These are phyloP conservation scores for Gadus chalcogrammus DNA, from an alignment of 2,113 vertebrate species.

Conservation along the genomic window DNA sequence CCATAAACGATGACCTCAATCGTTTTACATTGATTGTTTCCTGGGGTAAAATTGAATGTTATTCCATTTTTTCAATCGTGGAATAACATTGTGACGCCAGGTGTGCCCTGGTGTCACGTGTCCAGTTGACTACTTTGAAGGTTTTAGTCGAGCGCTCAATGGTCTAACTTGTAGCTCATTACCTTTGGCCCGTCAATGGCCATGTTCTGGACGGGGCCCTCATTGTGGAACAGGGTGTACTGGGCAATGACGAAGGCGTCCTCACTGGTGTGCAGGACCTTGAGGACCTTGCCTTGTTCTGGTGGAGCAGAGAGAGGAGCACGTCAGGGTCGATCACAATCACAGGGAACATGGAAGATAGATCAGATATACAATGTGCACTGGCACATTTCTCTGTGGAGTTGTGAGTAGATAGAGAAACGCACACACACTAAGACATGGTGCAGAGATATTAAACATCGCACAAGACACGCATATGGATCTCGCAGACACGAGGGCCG, in stretches of 20 bases:
- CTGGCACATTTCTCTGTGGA: no score
- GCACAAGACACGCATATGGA: neutral
- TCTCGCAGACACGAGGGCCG: neutral
- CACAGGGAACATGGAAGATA: no score
- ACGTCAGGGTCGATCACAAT: neutral
- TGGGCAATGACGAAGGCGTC: slow-evolving; percentile 77
- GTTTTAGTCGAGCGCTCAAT: neutral
- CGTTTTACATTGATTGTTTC: no score
- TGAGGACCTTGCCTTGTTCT: slow-evolving; percentile 80
- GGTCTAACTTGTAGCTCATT: neutral
- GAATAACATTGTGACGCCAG: no score
- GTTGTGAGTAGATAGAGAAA: no score
- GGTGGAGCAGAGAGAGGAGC: slow-evolving; percentile 11
- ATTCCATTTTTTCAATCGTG: no score
- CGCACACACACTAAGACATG: neutral
- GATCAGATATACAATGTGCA: no score
- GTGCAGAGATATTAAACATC: neutral
- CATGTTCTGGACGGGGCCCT: slow-evolving; percentile 75
- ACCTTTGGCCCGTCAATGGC: slow-evolving; percentile 75
- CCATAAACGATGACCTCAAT: no score
- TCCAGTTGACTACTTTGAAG: neutral
- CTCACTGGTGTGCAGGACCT: slow-evolving; percentile 73
- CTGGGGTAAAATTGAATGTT: no score
- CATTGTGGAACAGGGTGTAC: slow-evolving; percentile 73
- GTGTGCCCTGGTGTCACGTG: no score